Conservation (phyloP, 2,888 invertebrate genomes). For the Thereva unica region DNA sequence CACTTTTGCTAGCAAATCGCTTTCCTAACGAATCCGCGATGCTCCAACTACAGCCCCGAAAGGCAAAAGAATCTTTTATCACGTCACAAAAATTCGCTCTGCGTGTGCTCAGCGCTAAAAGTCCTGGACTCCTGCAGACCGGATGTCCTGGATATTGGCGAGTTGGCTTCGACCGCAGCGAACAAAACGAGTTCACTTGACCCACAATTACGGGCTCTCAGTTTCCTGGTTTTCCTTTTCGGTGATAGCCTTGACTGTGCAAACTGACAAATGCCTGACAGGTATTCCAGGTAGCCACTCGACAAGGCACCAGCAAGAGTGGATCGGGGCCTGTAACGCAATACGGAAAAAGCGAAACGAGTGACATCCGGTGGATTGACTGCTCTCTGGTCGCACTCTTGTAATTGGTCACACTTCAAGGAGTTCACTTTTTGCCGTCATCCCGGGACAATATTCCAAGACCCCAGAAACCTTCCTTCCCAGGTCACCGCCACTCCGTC, state of each 20-base stretch:
- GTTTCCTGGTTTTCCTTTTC: not conserved
- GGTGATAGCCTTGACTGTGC: not conserved
- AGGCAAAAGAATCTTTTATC: no score
- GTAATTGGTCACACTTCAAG: slow-evolving; percentile 36
- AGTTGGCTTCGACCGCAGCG: not conserved
- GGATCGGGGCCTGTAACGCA: slow-evolving; percentile 7
- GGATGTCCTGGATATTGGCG: slow-evolving; percentile 5
- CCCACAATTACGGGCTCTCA: not conserved
- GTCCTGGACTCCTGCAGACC: not conserved
- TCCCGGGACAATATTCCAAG: slow-evolving; percentile 6
- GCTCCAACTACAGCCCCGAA: no score
- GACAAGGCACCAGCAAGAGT: not conserved
- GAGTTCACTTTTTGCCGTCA: slow-evolving; percentile 20
- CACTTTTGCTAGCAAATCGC: no score
- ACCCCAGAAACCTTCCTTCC: not conserved
- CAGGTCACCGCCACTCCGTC: not conserved
- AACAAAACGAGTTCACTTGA: not conserved
- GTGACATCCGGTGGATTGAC: slow-evolving; percentile 28
- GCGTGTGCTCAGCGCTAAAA: no score
- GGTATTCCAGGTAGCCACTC: not conserved
- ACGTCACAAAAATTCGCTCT: no score
- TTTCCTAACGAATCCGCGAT: no score
- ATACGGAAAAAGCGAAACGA: slow-evolving; percentile 28
- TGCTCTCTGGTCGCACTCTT: slow-evolving; percentile 19
- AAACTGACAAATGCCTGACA: not conserved